Percentiles rank a stretch among this genome's conserved stretches.
phyloP scores from a whole-genome alignment of 2,113 vertebrate species.

The Pollachius pollachius region DNA sequence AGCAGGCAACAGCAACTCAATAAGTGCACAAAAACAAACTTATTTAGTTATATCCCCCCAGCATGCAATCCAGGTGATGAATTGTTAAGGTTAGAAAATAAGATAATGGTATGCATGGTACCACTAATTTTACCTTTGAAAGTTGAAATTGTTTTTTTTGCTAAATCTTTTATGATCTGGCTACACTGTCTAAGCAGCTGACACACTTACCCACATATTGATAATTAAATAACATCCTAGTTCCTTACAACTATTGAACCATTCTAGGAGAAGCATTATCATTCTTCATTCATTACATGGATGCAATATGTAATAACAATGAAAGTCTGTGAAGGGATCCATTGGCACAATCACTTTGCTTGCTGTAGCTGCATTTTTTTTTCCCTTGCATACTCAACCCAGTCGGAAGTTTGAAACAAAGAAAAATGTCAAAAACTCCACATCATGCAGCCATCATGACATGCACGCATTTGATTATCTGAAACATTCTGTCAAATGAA shows the following conservation, averaged over 20 bases:
- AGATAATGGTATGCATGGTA: too few species aligned
- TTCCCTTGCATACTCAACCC: constrained; percentile 33
- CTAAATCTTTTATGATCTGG: too few species aligned
- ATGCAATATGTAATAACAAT: constrained; percentile 47
- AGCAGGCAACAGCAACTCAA: too few species aligned
- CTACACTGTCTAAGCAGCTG: too few species aligned
- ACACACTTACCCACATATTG: too few species aligned
- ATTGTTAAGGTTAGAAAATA: too few species aligned
- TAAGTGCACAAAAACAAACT: too few species aligned
- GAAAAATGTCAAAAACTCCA: constrained; percentile 49
- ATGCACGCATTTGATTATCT: constrained; percentile 66
- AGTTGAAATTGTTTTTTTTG: too few species aligned
- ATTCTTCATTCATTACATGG: constrained; percentile 35
- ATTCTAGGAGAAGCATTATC: constrained; percentile 35
- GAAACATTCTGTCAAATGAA: constrained; percentile 52
- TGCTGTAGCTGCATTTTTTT: constrained; percentile 21
- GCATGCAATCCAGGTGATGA: too few species aligned
- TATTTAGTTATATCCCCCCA: too few species aligned
- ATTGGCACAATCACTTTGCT: constrained; percentile 50
- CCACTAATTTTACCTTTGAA: too few species aligned
- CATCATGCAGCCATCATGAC: constrained; percentile 71
- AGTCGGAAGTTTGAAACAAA: constrained; percentile 37
- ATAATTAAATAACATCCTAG: too few species aligned
- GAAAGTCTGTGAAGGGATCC: constrained; percentile 21
- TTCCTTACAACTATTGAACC: constrained; percentile 1